Percentiles rank a stretch among this genome's conserved stretches.
phyloP scores from a whole-genome alignment of 2,797 vertebrate genomes.

The Esox lucius region DNA sequence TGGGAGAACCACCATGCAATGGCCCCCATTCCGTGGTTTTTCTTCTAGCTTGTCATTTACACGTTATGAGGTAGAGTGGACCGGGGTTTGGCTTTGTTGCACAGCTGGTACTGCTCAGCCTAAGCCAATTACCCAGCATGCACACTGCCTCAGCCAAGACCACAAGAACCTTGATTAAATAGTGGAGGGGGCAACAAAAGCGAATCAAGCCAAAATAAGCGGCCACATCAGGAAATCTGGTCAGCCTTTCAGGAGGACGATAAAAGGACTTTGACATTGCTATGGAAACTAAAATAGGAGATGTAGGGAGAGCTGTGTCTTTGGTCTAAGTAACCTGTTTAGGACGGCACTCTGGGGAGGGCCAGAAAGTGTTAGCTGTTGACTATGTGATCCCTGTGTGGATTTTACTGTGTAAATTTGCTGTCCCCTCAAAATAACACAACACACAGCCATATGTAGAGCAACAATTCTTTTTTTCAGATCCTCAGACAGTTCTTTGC shows the following conservation, averaged over 20 bases:
- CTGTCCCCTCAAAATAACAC: too few species aligned
- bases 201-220: conserved; percentile 65
- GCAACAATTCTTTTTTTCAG: too few species aligned
- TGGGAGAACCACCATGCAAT: conserved; percentile 29
- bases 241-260: conserved; percentile 62
- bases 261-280: conserved; percentile 65
- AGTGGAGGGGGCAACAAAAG: conserved; percentile 56
- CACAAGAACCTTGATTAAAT: conserved; percentile 63
- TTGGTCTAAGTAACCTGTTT: conserved; percentile 37
- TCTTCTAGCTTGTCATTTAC: conserved; percentile 32
- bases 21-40: conserved; percentile 28
- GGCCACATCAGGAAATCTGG: conserved; percentile 67
- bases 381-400: conserved; percentile 25
- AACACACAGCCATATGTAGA: too few species aligned
- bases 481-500: too few species aligned
- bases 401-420: too few species aligned
- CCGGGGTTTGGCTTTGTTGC: conserved; percentile 60
- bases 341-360: conserved; percentile 17
- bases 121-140: conserved; percentile 69
- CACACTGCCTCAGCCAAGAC: conserved; percentile 57
- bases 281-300: conserved; percentile 64
- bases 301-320: conserved; percentile 42
- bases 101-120: conserved; percentile 75
- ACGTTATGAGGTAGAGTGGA: conserved; percentile 42
- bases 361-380: conserved; percentile 17